A percentile compares a stretch with the other conserved stretches of the same genome.
Evolutionary conservation across 1,140 invertebrate species (phyloP).

Genomic region (Acromyrmex charruanus): DNA sequence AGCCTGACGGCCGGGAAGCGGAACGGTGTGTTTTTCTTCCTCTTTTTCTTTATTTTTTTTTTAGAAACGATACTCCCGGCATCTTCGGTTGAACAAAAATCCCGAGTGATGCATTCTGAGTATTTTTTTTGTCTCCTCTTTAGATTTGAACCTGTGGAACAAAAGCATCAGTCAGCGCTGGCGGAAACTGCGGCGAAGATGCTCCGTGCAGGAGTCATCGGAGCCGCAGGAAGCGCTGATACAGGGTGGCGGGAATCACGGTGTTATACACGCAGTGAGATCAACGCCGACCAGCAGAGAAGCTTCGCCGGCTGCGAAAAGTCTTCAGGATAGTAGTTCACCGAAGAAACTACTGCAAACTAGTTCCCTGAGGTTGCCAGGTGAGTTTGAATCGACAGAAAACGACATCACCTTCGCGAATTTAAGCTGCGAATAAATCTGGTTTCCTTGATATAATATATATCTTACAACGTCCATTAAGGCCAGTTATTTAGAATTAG

Average conservation of each 20-base stretch:
- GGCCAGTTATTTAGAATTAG: background rate
- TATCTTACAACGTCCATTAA: background rate
- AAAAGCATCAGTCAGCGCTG: constrained; percentile 91
- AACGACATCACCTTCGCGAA: background rate
- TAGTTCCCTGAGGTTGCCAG: constrained; percentile 88
- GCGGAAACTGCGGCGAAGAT: constrained; percentile 90
- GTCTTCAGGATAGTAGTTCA: constrained; percentile 76
- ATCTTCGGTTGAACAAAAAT: constrained; percentile 1
- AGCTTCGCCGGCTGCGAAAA: constrained; percentile 82
- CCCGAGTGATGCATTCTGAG: background rate
- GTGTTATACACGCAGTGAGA: constrained; percentile 79
- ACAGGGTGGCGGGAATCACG: constrained; percentile 81
- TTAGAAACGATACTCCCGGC: constrained; percentile 12
- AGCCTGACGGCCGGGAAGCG: constrained; percentile 47
- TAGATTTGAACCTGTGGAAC: constrained; percentile 91
- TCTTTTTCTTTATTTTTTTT: constrained; percentile 15
- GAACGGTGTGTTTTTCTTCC: constrained; percentile 9
- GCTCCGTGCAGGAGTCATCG: constrained; percentile 88
- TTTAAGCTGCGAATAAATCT: background rate
- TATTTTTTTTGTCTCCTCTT: constrained; percentile 67
- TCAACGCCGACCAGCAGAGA: constrained; percentile 84
- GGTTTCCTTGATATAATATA: background rate
- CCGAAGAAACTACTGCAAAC: constrained; percentile 88
- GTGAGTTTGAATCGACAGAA: constrained; percentile 66
- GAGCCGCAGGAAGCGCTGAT: constrained; percentile 83